phyloP scores from a whole-genome alignment of 2,888 invertebrate species.

The Autographa gamma region DNA sequence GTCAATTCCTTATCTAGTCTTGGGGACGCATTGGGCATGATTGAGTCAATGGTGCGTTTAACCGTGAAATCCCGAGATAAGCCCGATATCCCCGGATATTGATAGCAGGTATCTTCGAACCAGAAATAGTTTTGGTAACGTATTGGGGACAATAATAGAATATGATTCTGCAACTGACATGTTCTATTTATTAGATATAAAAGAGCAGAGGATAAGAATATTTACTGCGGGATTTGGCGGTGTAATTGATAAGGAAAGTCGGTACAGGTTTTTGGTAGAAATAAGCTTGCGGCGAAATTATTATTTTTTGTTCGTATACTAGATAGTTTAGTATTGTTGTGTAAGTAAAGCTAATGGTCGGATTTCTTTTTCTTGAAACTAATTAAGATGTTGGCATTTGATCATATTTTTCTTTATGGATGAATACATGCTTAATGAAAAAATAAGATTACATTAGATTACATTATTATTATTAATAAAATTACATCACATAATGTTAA shows the following conservation, averaged over 20 bases:
- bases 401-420: no score
- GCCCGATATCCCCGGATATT: slow-evolving; percentile 81
- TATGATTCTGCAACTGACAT: slow-evolving; percentile 66
- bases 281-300: not conserved
- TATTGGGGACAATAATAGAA: slow-evolving; percentile 73
- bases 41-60: slow-evolving; percentile 84
- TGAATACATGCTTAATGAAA: no score
- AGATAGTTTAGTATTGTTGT: not conserved
- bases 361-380: not conserved
- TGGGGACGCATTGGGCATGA: slow-evolving; percentile 77
- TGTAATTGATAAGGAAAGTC: slow-evolving; percentile 20
- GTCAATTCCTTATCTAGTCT: slow-evolving; percentile 84
- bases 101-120: slow-evolving; percentile 83
- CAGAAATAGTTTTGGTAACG: slow-evolving; percentile 80
- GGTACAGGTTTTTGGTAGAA: not conserved
- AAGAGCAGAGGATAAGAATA: slow-evolving; percentile 30
- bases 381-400: not conserved
- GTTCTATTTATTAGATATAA: slow-evolving; percentile 47
- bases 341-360: not conserved
- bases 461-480: no score
- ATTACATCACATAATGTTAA: no score
- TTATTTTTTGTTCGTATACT: not conserved
- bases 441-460: no score
- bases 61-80: slow-evolving; percentile 87
- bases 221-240: not conserved